Conservation (phyloP, 2,888 invertebrate species). For the Philaethria dido region DNA sequence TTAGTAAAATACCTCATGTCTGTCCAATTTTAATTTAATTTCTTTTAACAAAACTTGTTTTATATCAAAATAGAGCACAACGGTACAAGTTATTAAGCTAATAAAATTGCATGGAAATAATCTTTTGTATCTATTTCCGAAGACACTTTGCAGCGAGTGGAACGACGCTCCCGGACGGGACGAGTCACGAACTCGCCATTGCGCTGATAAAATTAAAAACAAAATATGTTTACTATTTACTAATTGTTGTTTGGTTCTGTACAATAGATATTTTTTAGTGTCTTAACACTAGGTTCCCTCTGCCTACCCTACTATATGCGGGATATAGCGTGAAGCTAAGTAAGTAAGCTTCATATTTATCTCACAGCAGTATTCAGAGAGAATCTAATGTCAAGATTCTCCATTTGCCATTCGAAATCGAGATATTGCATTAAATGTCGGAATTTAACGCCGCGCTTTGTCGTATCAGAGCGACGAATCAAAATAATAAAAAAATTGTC, state of each 20-base stretch:
- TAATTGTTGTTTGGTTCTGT: slow-evolving; percentile 15
- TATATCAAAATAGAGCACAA: slow-evolving; percentile 4
- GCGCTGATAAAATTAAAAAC: slow-evolving; percentile 40
- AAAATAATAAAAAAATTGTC: too few relatives aligned
- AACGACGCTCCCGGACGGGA: slow-evolving; percentile 44
- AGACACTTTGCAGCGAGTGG: slow-evolving; percentile 38
- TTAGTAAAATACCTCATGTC: too few relatives aligned
- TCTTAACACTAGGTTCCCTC: too few relatives aligned
- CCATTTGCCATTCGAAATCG: too few relatives aligned
- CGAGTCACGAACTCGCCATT: slow-evolving; percentile 44
- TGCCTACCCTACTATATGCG: too few relatives aligned
- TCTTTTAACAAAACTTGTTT: neutral
- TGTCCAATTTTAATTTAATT: neutral
- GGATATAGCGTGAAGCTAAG: too few relatives aligned
- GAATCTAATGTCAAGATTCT: too few relatives aligned
- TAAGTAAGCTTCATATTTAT: too few relatives aligned
- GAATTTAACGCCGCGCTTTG: too few relatives aligned
- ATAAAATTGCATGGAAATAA: slow-evolving; percentile 32
- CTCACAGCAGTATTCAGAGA: too few relatives aligned
- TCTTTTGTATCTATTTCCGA: slow-evolving; percentile 39
- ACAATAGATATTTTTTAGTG: neutral
- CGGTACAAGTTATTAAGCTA: slow-evolving; percentile 29
- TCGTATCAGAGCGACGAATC: too few relatives aligned
- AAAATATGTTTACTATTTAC: slow-evolving; percentile 23
- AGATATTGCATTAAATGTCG: too few relatives aligned